phyloP scores from a whole-genome alignment of 2,113 vertebrate species.

The Pagrus major region DNA sequence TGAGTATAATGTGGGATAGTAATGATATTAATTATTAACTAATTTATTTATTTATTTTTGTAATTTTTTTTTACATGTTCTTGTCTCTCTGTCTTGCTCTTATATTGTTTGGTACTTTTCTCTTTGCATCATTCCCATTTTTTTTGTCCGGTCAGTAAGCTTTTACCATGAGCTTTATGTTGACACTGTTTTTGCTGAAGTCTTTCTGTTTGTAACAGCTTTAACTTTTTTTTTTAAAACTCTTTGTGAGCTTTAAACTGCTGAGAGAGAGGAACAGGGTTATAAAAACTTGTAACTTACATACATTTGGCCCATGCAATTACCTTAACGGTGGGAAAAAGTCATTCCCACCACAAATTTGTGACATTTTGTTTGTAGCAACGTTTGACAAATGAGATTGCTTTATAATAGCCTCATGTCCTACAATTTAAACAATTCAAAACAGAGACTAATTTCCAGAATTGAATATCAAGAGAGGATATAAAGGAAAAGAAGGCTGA shows the following conservation, averaged over 20 bases:
- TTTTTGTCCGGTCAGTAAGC: slow-evolving; percentile 27
- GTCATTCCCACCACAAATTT: not conserved
- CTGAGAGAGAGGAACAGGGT: not conserved
- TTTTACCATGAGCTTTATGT: not conserved
- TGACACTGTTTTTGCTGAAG: not conserved
- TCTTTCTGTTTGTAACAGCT: not conserved
- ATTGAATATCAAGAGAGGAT: not conserved
- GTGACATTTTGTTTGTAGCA: too few species aligned
- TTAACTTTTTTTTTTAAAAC: not conserved
- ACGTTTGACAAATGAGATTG: not conserved
- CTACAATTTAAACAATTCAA: too few species aligned
- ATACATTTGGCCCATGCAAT: not conserved
- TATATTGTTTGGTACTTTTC: slow-evolving; percentile 11
- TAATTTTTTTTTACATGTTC: slow-evolving; percentile 37
- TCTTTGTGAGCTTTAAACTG: slow-evolving; percentile 28
- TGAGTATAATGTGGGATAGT: slow-evolving; percentile 63
- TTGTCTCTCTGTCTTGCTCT: slow-evolving; percentile 17
- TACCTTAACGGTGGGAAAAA: not conserved
- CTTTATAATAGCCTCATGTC: too few species aligned
- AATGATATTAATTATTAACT: slow-evolving; percentile 66
- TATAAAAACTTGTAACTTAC: too few species aligned
- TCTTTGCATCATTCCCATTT: slow-evolving; percentile 11
- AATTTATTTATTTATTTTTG: slow-evolving; percentile 61
- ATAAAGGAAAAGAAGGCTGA: not conserved
- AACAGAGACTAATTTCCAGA: too few species aligned